Base-by-base conservation (phyloP, 2,113 vertebrate species). In the Gymnocephalus cernua region DNA sequence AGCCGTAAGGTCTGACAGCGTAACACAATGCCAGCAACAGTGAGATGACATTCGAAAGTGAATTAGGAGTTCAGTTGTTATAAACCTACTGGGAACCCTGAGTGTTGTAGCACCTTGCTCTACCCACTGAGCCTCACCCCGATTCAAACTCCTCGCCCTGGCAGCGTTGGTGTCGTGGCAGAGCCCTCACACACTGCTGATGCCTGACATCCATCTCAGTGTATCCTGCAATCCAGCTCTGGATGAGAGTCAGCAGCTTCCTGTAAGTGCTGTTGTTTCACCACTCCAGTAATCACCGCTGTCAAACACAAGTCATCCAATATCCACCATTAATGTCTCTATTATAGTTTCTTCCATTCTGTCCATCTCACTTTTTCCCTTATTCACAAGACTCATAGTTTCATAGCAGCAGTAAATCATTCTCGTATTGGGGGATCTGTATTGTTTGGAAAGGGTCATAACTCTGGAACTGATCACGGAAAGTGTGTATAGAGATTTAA, bases 181-280 rank as follows among this genome's bases (percentile, higher is more conserved):
- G 51, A 77, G 76, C 35, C 18, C 23, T 56, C 62, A 18, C 67
- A 79, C 64, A 4, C 63, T 50, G 61, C 61, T 59, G 71, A 66
- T 65, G 88, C 57, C 75, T 67, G 74, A 64, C 78, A 51, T 80
- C 59, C 69, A 58, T 79, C 76, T 66, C 70, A 9, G 47, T 56
- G 14, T 32, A 86, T 79, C 71, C 68, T 25, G 57, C 35, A 27
- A 29, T 80, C 85, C 85, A 79, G 54, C 29, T 51, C 77, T 89
- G 93, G 89, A 86, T 27, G 35, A 5, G 61, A 85, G 61, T 91
- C 88, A 84, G 68, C 85, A 80, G 80, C 89, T 90, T 91, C 89
- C 87, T 92, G 87, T 85, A 89, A 91, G 78, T 72, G 76, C 88
- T 77, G 86, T 80, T 86, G 91, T 89, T 89, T 89, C 76, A 87